phyloP scores from a whole-genome alignment of 1,140 invertebrate species.

The Drosophila trapezifrons region DNA sequence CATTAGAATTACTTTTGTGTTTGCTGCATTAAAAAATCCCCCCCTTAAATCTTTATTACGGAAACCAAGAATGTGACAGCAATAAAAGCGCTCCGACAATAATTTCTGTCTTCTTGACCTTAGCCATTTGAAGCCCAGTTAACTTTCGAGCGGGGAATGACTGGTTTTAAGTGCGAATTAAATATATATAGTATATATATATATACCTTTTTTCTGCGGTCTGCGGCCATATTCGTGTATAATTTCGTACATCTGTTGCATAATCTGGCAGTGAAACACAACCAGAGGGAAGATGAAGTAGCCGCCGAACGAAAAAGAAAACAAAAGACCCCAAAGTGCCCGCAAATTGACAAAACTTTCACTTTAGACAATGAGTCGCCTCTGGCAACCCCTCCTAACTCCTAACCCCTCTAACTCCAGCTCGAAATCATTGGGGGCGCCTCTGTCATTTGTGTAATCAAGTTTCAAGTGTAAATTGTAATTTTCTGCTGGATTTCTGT shows the following conservation, averaged over 20 bases:
- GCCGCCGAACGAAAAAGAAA: constrained; percentile 28
- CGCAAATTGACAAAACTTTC: constrained; percentile 69
- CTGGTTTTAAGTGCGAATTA: constrained; percentile 39
- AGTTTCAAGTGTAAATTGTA: constrained; percentile 66
- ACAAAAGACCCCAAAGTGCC: constrained; percentile 35
- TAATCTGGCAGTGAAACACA: constrained; percentile 47
- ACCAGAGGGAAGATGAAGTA: constrained; percentile 19
- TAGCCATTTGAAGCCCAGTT: constrained; percentile 29
- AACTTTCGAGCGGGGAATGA: constrained; percentile 16
- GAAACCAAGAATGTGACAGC: constrained; percentile 5
- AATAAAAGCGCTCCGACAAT: background rate
- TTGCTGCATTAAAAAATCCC: background rate
- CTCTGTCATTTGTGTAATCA: constrained; percentile 55
- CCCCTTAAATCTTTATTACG: background rate
- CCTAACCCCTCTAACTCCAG: background rate
- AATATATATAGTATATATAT: background rate
- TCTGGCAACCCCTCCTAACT: constrained; percentile 1
- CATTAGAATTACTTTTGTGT: constrained; percentile 1
- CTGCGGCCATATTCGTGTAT: constrained; percentile 8
- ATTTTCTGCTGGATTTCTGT: constrained; percentile 28
- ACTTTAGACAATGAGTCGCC: constrained; percentile 64
- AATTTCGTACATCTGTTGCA: constrained; percentile 39
- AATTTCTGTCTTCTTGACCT: constrained; percentile 16
- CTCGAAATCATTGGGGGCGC: background rate
- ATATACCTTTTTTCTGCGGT: constrained; percentile 15